phyloP scores from a whole-genome alignment of 2,113 vertebrate species.

The Silurus glanis region DNA sequence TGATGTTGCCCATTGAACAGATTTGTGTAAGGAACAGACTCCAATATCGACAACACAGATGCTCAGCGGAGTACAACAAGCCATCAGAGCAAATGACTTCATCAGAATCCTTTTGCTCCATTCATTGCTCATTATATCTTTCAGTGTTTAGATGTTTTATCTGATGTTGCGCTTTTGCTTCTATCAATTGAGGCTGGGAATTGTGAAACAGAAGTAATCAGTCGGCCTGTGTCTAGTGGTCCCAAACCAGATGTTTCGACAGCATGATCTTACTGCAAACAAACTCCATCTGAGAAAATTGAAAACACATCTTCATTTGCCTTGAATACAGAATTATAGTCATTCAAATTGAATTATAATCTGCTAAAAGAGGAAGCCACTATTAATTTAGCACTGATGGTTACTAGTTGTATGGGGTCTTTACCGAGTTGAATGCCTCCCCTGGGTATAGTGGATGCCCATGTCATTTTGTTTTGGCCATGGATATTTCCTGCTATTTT shows the following conservation, averaged over 20 bases:
- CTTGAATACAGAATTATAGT: background rate
- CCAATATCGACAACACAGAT: conserved; percentile 40
- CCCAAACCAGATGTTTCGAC: conserved; percentile 35
- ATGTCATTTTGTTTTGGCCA: conserved; percentile 16
- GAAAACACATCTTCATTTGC: conserved; percentile 23
- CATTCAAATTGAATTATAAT: conserved; percentile 1
- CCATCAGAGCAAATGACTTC: conserved; percentile 37
- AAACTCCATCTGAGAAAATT: background rate
- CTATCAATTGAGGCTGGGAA: conserved; percentile 30
- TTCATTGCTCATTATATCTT: conserved; percentile 33
- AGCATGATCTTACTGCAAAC: background rate
- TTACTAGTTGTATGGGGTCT: background rate
- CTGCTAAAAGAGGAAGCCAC: background rate
- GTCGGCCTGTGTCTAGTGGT: conserved; percentile 12
- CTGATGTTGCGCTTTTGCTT: conserved; percentile 24
- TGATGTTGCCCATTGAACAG: conserved; percentile 29
- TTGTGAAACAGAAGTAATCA: conserved; percentile 38
- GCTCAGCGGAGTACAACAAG: conserved; percentile 38
- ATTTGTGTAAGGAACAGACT: conserved; percentile 26
- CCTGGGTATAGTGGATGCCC: conserved; percentile 13
- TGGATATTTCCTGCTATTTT: conserved; percentile 14
- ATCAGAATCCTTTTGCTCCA: conserved; percentile 31
- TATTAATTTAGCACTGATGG: conserved; percentile 1
- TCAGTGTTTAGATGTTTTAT: conserved; percentile 38
- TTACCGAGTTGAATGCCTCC: background rate